Evolutionary conservation across 2,797 vertebrate genomes (phyloP), one percentile per base, ranked within the genome.

Genomic region (Benthosema pterotum): DNA sequence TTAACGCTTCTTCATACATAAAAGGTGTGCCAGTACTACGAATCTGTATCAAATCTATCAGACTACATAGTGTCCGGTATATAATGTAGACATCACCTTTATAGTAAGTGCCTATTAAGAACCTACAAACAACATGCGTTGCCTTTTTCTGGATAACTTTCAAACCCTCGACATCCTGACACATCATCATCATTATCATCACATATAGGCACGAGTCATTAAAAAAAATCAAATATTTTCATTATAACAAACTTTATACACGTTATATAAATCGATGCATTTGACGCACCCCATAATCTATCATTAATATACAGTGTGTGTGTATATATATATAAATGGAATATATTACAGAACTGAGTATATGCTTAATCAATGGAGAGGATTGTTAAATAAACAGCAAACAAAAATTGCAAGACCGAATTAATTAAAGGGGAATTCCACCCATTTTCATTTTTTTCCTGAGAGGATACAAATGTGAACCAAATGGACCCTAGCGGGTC

Each of bases 11-110:
- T 81, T 94, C 92, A 93, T 96, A 96, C 95, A 96, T 90, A 95
- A 97, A 96, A 95, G 87, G 91, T 94, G 93, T 93, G 94, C 95
- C 93, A 93, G 81, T 93, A 95, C 96, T 97, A 98, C 94, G 95
- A 94, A 95, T 98, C 93, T 94, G 96, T 97, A 98, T 98, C 97
- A 99, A 99, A 98, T 96, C 97, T 99, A 98, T 92, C 95, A 99
- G 97, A 99, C 97, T 99, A 99, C 97, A 99, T 96, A 99, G 97
- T 99, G 97, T 99, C 97, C 97, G 95, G 94, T 96, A 95, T 97
- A 97, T 94, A 95, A 95, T 96, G 94, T 95, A 98, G 97, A 98
- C 97, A 97, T 97, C 93, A 97, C 95, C 94, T 95, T 93, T n/a
- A n/a, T n/a, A 96, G 95, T 95, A 97, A 95, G 95, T 97, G 96